phyloP scores from a whole-genome alignment of 2,797 vertebrate genomes.

The Chaetodon trifasciatus region DNA sequence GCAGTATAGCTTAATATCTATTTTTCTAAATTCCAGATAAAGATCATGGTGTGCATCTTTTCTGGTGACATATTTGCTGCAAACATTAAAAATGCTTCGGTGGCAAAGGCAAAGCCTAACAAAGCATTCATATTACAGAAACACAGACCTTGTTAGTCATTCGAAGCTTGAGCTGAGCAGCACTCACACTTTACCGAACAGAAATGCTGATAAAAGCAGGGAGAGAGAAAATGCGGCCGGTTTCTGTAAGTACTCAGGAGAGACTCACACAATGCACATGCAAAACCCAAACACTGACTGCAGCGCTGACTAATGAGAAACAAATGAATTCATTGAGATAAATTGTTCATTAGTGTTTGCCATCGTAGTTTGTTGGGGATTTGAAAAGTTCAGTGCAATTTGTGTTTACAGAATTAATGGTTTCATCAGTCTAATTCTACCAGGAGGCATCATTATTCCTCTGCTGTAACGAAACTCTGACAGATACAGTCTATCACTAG shows the following conservation, averaged over 20 bases:
- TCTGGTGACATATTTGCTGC: conserved; percentile 7
- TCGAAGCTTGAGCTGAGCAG: conserved; percentile 37
- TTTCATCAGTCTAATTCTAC: conserved; percentile 79
- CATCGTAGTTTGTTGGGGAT: conserved; percentile 76
- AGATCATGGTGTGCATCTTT: conserved; percentile 26
- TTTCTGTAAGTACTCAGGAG: conserved; percentile 66
- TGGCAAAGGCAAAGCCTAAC: conserved; percentile 30
- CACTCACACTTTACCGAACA: conserved; percentile 51
- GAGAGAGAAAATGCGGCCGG: conserved; percentile 44
- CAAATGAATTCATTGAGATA: conserved; percentile 85
- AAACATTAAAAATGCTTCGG: conserved; percentile 35
- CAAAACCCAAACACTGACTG: conserved; percentile 71
- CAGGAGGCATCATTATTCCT: conserved; percentile 75
- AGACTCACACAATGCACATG: conserved; percentile 50
- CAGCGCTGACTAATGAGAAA: conserved; percentile 80
- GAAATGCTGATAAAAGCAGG: conserved; percentile 70
- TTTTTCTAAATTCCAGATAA: conserved; percentile 22
- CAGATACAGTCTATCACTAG: conserved; percentile 63
- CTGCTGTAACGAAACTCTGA: conserved; percentile 65
- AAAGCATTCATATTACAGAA: conserved; percentile 55
- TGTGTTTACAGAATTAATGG: conserved; percentile 81
- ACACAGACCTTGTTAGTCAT: conserved; percentile 56
- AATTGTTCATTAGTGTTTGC: conserved; percentile 83
- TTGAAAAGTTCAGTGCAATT: conserved; percentile 86
- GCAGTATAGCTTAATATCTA: background rate